Base-by-base conservation (phyloP, 2,888 invertebrate species). In the Clostera curtula region DNA sequence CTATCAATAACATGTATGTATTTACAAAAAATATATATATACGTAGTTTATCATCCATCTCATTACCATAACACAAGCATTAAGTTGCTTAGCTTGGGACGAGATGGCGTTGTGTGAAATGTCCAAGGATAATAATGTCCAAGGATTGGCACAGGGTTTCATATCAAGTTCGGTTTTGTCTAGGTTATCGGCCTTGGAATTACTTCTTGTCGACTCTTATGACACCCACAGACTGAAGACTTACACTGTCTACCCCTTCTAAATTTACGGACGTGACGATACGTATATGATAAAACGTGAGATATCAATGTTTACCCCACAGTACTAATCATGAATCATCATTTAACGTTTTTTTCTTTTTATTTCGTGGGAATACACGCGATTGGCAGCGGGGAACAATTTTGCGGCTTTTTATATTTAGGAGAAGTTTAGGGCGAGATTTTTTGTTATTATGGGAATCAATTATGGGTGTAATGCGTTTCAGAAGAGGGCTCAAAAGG, bases 291-390 rank as follows among this genome's bases (percentile, higher is more conserved):
- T 15, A 15, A 8, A 4, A 14, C 9, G 23, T 14, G 23, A 23
- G 23, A 23, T 23, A 23, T 15, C 23, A 10, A 23, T 23, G 22
- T 9, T 8, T 33, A 24, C 36, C 40, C 38, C 37, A 34, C 35
- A 32, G 37, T 31, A 19, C 38, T 27, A 32, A 43, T 40, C 30
- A 35, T 54, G 54, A 55, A 43, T 54, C 54, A 54, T 55, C 51
- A 42, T 37, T 47, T 46, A 41, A 37, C 22, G 24, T 31, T 39
- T 36, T 44, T 45, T 29, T 48, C 37, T 25, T 19, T 19, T 24
- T 4, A 24, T 11, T 45, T 36, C 51, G 56, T 58, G 57, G 49
- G 58, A 57, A 53, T 47, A 34, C 21, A 14, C 13, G 17, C 35
- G 25, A 25, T 17, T 18, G 22, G 35, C 41, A 37, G 52, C 58